Conservation (phyloP, 2,888 invertebrate genomes). For the Drosophila ustulata region DNA sequence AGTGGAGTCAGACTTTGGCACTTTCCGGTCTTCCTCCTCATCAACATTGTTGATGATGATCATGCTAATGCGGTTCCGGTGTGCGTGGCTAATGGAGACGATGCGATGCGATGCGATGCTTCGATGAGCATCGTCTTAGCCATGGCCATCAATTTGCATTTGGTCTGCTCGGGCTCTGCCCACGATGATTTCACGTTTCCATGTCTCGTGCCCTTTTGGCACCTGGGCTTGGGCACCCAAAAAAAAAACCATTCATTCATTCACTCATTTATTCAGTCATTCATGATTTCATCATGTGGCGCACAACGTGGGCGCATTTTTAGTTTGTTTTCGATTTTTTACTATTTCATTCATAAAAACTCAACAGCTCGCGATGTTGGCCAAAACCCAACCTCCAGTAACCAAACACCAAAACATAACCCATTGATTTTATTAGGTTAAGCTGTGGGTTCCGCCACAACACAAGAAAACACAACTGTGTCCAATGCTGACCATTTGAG, state of each 20-base stretch:
- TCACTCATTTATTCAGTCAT: conserved; percentile 53
- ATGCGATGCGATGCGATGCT: conserved; percentile 7
- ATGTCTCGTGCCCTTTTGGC: conserved; percentile 75
- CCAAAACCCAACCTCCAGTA: conserved; percentile 25
- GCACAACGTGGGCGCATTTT: conserved; percentile 65
- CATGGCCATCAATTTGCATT: conserved; percentile 79
- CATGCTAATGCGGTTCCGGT: conserved; percentile 81
- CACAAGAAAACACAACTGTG: conserved; percentile 4
- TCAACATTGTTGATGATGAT: conserved; percentile 41
- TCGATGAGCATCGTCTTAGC: conserved; percentile 54
- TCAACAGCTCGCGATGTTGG: conserved; percentile 29
- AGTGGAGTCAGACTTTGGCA: conserved; percentile 43
- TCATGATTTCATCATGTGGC: conserved; percentile 74
- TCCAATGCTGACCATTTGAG: conserved; percentile 1
- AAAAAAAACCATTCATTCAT: conserved; percentile 14
- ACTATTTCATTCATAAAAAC: conserved; percentile 75
- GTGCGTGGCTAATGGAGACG: conserved; percentile 67
- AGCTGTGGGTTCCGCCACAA: conserved; percentile 44
- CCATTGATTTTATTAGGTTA: conserved; percentile 72
- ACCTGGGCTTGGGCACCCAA: conserved; percentile 61
- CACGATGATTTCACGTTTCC: conserved; percentile 47
- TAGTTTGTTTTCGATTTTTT: conserved; percentile 18
- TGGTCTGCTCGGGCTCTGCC: conserved; percentile 54
- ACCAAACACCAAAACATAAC: conserved; percentile 36
- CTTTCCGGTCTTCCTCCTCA: conserved; percentile 65